A percentile compares a stretch with the other conserved stretches of the same genome.
These are phyloP conservation scores for Trachymyrmex cornetzi DNA, from an alignment of 1,140 invertebrate genomes.

Conservation along the genomic window DNA sequence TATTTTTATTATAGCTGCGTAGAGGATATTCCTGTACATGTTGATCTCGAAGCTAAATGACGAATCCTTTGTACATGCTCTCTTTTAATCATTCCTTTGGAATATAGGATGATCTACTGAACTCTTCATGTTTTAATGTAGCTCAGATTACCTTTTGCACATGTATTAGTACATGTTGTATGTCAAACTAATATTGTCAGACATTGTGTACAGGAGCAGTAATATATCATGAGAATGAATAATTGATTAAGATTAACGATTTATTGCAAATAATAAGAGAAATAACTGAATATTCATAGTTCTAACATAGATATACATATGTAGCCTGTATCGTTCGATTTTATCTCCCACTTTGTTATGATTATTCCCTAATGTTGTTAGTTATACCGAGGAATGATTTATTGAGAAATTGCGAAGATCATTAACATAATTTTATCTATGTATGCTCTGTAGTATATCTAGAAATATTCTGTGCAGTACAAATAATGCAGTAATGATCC, in stretches of 20 bases:
- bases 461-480: slow-evolving; percentile 38
- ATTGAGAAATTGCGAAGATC: slow-evolving; percentile 42
- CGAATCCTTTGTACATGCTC: slow-evolving; percentile 71
- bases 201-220: slow-evolving; percentile 74
- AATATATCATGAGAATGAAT: slow-evolving; percentile 61
- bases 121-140: slow-evolving; percentile 32
- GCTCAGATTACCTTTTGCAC: slow-evolving; percentile 39
- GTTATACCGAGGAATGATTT: slow-evolving; percentile 54
- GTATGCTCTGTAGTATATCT: slow-evolving; percentile 32
- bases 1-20: slow-evolving; percentile 73
- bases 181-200: slow-evolving; percentile 54
- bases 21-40: slow-evolving; percentile 75
- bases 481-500: slow-evolving; percentile 26
- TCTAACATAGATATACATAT: slow-evolving; percentile 49
- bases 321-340: slow-evolving; percentile 63
- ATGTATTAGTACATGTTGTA: slow-evolving; percentile 63
- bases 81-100: slow-evolving; percentile 62
- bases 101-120: slow-evolving; percentile 27
- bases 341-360: slow-evolving; percentile 64
- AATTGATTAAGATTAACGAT: slow-evolving; percentile 67
- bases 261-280: slow-evolving; percentile 67
- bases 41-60: slow-evolving; percentile 65
- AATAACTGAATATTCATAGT: slow-evolving; percentile 67
- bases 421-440: slow-evolving; percentile 17
- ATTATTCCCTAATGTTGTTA: slow-evolving; percentile 62